Percentiles rank a stretch among this genome's conserved stretches.
These are phyloP conservation scores for Euzetes globulus DNA, from an alignment of 2,888 invertebrate species.

Conservation along the genomic window DNA sequence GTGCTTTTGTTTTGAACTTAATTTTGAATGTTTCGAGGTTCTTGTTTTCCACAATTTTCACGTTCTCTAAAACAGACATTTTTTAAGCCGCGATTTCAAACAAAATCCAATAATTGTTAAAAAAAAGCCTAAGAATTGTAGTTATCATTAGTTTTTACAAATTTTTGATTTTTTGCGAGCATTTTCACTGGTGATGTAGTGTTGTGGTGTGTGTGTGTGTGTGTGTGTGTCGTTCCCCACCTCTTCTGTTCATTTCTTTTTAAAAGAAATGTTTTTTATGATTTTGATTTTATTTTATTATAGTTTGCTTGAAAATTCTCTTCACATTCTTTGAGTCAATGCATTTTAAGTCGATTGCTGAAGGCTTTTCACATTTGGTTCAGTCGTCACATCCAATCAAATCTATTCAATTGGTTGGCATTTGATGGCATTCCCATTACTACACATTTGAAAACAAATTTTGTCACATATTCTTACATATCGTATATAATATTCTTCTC, in stretches of 20 bases:
- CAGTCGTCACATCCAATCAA: not conserved
- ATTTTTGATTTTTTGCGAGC: no score
- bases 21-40: no score
- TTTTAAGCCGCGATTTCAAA: no score
- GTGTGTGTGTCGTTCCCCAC: not conserved
- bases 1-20: no score
- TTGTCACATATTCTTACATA: not conserved
- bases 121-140: no score
- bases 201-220: no score
- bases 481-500: not conserved
- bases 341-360: not conserved
- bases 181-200: no score
- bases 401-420: not conserved
- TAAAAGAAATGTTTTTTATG: slow-evolving; percentile 4
- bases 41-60: no score
- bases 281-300: not conserved
- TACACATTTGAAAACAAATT: not conserved
- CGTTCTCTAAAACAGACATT: no score
- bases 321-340: not conserved
- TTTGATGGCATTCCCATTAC: not conserved
- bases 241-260: not conserved
- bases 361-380: slow-evolving; percentile 11
- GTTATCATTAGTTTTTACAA: no score
- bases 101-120: no score
- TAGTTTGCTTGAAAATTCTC: not conserved